Evolutionary conservation across 1,140 invertebrate genomes (phyloP).

Genomic region (Pomacea maculata): DNA sequence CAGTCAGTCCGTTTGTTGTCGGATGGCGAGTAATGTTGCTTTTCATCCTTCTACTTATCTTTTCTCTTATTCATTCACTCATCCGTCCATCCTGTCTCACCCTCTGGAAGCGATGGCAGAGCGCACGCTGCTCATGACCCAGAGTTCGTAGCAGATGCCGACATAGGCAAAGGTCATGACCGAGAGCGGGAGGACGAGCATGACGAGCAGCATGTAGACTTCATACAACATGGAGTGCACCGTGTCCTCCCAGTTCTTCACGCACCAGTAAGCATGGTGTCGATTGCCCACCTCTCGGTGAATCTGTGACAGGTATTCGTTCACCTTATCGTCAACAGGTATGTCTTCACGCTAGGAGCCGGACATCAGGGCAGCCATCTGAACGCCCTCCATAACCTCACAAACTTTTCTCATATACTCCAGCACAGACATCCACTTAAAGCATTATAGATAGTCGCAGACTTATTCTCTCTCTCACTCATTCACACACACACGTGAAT

Average conservation of each 20-base stretch:
- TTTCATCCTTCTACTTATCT: neutral
- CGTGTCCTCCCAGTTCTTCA: slow-evolving; percentile 69
- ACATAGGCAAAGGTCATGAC: slow-evolving; percentile 77
- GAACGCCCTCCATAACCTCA: too few relatives aligned
- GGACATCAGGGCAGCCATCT: too few relatives aligned
- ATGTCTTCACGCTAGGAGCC: too few relatives aligned
- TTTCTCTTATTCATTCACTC: neutral
- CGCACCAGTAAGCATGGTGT: slow-evolving; percentile 72
- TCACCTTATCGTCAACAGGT: neutral
- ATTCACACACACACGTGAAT: neutral
- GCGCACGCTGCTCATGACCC: slow-evolving; percentile 59
- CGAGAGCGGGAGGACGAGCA: slow-evolving; percentile 73
- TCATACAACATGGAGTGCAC: slow-evolving; percentile 72
- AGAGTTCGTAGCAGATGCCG: slow-evolving; percentile 75
- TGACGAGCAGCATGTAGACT: slow-evolving; percentile 74
- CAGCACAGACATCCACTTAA: too few relatives aligned
- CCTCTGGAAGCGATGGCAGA: slow-evolving; percentile 42
- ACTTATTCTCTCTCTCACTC: neutral
- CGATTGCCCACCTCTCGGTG: slow-evolving; percentile 70
- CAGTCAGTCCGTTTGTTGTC: too few relatives aligned
- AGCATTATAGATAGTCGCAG: too few relatives aligned
- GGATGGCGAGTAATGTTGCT: too few relatives aligned
- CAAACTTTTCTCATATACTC: too few relatives aligned
- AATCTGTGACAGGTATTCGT: slow-evolving; percentile 62
- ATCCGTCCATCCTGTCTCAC: neutral